phyloP scores from a whole-genome alignment of 2,113 vertebrate genomes.

The Scartelaos histophorus region DNA sequence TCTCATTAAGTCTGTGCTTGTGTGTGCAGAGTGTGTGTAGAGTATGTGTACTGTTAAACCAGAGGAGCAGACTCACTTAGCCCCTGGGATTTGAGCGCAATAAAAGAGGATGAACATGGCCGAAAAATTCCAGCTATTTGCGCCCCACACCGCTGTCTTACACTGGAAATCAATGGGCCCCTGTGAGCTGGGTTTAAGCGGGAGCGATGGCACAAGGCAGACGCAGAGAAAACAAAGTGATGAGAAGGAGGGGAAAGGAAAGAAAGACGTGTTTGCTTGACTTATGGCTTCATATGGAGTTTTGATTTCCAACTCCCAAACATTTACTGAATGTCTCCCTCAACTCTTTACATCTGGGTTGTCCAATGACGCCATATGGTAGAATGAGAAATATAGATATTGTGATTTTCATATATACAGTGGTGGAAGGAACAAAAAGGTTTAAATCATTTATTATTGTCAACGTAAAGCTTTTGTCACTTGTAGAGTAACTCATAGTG shows the following conservation, averaged over 20 bases:
- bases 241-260: constrained; percentile 7
- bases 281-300: background rate
- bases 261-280: constrained; percentile 7
- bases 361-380: background rate
- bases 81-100: constrained; percentile 70
- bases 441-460: too few species aligned
- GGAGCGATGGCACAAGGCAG: constrained; percentile 57
- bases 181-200: constrained; percentile 64
- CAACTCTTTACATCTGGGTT: background rate
- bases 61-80: constrained; percentile 45
- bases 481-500: too few species aligned
- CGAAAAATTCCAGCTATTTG: constrained; percentile 61
- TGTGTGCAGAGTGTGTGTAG: constrained; percentile 6
- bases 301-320: background rate
- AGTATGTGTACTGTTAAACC: constrained; percentile 40
- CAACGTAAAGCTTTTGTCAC: too few species aligned
- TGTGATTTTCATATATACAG: too few species aligned
- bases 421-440: too few species aligned
- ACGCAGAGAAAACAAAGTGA: constrained; percentile 44
- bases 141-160: constrained; percentile 52
- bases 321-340: background rate
- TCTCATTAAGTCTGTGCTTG: constrained; percentile 47
- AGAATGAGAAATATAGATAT: too few species aligned
- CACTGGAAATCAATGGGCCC: constrained; percentile 73
- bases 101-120: constrained; percentile 72